Conservation (phyloP, 2,113 vertebrate genomes). For the Prunella himalayana region DNA sequence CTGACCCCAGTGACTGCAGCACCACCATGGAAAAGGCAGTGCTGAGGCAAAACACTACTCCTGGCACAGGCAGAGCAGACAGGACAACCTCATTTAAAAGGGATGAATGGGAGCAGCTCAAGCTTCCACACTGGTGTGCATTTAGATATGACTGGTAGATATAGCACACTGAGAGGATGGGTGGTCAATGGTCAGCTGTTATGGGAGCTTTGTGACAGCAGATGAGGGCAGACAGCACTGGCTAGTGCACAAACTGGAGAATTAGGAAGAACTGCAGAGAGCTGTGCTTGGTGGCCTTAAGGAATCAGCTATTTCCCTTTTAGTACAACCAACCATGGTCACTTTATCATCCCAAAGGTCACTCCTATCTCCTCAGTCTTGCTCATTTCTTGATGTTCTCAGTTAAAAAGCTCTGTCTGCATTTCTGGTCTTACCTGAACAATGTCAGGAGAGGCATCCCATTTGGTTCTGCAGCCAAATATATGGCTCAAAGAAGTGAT, state of each 20-base stretch:
- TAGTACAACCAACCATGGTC: neutral
- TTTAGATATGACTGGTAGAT: neutral
- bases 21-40: neutral
- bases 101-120: neutral
- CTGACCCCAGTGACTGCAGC: neutral
- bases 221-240: neutral
- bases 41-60: fast-evolving
- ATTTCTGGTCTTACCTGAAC: neutral
- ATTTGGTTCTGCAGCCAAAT: neutral
- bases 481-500: neutral
- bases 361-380: neutral
- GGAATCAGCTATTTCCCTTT: neutral
- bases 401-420: neutral
- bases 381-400: neutral
- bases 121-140: neutral
- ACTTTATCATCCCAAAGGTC: neutral
- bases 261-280: neutral
- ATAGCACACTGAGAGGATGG: neutral
- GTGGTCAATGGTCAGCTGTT: neutral
- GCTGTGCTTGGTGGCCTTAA: neutral
- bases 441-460: neutral
- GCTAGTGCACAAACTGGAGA: neutral
- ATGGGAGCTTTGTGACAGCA: neutral
- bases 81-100: neutral
- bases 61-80: neutral